A percentile compares a stretch with the other conserved stretches of the same genome.
phyloP scores from a whole-genome alignment of 2,797 vertebrate species.

The Adelosebastes latens region DNA sequence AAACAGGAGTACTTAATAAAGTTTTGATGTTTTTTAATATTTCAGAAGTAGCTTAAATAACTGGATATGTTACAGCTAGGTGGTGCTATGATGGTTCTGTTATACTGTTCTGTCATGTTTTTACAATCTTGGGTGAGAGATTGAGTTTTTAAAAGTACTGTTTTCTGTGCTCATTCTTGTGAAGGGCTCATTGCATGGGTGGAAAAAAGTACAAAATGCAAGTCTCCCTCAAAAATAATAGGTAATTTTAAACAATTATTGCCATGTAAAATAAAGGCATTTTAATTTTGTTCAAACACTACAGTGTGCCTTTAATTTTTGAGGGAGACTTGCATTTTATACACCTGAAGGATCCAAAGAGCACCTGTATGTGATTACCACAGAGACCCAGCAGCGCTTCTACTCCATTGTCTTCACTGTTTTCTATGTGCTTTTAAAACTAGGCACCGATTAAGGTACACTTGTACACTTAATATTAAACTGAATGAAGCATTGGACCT shows the following conservation, averaged over 20 bases:
- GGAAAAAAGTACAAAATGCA: no score
- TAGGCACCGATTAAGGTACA: not conserved
- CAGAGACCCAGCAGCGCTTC: no score
- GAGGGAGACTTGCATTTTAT: no score
- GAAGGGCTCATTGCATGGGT: no score
- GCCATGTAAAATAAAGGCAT: no score
- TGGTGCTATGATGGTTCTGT: slow-evolving; percentile 64
- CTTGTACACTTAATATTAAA: not conserved
- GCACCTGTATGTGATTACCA: no score
- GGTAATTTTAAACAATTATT: no score
- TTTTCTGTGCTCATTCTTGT: not conserved
- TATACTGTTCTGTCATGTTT: not conserved
- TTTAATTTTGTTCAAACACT: no score
- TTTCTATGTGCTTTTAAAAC: not conserved
- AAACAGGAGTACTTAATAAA: not conserved
- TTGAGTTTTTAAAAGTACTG: not conserved
- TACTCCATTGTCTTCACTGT: no score
- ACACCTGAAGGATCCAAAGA: no score
- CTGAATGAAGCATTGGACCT: not conserved
- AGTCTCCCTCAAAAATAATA: no score
- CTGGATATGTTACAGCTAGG: slow-evolving; percentile 59
- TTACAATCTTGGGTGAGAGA: not conserved
- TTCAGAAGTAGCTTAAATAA: slow-evolving; percentile 12
- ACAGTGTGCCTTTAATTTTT: no score
- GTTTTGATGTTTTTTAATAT: slow-evolving; percentile 2